These are phyloP conservation scores for Excalfactoria chinensis DNA, from an alignment of 2,113 vertebrate genomes.

Conservation along the genomic window DNA sequence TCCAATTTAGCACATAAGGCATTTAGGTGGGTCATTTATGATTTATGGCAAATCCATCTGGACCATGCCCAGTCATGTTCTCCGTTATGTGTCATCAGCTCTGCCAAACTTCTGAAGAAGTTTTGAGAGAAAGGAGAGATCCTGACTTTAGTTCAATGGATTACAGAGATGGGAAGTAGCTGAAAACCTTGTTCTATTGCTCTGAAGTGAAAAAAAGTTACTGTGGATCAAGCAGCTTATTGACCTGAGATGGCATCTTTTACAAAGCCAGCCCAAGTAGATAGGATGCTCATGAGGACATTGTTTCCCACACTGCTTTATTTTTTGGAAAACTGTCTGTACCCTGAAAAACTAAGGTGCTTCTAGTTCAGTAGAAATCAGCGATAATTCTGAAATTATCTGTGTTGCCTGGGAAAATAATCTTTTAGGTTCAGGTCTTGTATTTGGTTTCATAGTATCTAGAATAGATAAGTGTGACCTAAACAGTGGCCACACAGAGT, in stretches of 20 bases:
- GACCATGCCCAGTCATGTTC: background rate
- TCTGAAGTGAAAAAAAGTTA: background rate
- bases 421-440: background rate
- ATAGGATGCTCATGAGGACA: background rate
- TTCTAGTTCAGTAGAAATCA: background rate
- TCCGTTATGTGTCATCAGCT: background rate
- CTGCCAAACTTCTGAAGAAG: background rate
- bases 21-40: background rate
- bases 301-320: background rate
- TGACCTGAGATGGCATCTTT: fast-evolving
- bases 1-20: background rate
- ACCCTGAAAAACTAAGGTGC: background rate
- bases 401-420: background rate
- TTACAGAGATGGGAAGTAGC: background rate
- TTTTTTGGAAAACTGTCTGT: background rate
- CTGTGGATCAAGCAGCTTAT: background rate
- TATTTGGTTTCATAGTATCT: background rate
- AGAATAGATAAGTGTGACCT: background rate
- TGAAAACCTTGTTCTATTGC: background rate
- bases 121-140: background rate
- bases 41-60: background rate
- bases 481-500: background rate
- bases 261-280: background rate
- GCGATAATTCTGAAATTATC: background rate
- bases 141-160: background rate